Evolutionary conservation across 2,113 vertebrate genomes (phyloP), one percentile per base, ranked within the genome.

Genomic region (Scytalopus superciliaris): DNA sequence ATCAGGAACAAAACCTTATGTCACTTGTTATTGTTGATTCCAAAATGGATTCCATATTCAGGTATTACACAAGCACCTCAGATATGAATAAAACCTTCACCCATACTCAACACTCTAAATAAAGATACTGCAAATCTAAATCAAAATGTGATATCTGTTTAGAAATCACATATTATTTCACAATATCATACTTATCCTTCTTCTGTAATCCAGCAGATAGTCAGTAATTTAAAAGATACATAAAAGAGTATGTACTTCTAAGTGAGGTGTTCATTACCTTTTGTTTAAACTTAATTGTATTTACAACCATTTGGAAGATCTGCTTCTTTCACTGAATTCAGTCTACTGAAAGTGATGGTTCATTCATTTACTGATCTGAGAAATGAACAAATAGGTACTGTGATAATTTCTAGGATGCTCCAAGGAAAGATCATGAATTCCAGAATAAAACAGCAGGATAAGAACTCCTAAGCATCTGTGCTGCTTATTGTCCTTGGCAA

Each of bases 31-130:
- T 25, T 67, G 5, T 28, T 62, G 23, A 57, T 52, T 84, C 22
- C 24, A 62, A 77, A 68, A 66, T 25, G 17, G 9, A 31, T 39
- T 90, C 72, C n/a, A 25, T 19, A 69, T 3, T 45, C 0, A 0
- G 2, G 8, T 52, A 12, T 72, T 62, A 28, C 19, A 53, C 12
- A 62, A 62, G 7, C 8, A 56, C 44, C 13, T 56, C 57, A 47
- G 44, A 68, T 35, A n/a, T 7, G 6, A 19, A 10, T 9, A 3
- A 13, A 30, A 22, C 0, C 33, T 40, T 14, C 39, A 27, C 14
- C 0, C 13, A 14, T 62, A 75, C 62, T 7, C 28, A 67, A 25
- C 3, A 33, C 44, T 77, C 6, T 2, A n/a, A 69, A 69, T 45
- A 64, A 49, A 44, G 2, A 19, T 37, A 4, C 4, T n/a, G 7